phyloP scores from a whole-genome alignment of 2,888 invertebrate species.

The Synanthedon tipuliformis region DNA sequence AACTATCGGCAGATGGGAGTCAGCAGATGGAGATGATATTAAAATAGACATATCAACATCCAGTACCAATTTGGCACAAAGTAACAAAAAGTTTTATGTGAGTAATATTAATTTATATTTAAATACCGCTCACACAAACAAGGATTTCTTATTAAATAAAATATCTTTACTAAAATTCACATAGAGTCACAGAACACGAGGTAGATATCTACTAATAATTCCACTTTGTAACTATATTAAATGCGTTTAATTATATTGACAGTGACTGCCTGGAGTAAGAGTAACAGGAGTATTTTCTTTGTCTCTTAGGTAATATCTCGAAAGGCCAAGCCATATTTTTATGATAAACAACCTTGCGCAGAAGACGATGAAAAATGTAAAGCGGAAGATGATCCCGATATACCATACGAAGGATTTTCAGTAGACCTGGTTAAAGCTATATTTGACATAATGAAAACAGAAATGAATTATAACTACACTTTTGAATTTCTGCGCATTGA shows the following conservation, averaged over 20 bases:
- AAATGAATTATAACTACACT: conserved; percentile 40
- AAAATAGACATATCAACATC: conserved; percentile 42
- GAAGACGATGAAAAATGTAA: conserved; percentile 21
- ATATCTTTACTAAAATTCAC: too few species aligned
- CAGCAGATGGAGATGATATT: conserved; percentile 64
- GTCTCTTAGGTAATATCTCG: conserved; percentile 69
- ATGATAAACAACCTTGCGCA: conserved; percentile 62
- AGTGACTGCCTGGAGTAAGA: too few species aligned
- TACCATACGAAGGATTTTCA: conserved; percentile 79
- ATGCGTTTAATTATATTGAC: neutral
- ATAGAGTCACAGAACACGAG: neutral
- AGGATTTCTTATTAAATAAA: too few species aligned
- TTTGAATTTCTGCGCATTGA: conserved; percentile 35
- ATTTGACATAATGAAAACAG: conserved; percentile 65
- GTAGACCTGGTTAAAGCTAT: conserved; percentile 81
- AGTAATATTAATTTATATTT: neutral
- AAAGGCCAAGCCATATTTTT: conserved; percentile 80
- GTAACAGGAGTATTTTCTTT: neutral
- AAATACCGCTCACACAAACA: too few species aligned
- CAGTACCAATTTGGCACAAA: neutral
- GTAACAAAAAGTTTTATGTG: neutral
- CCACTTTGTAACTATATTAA: neutral
- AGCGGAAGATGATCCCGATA: conserved; percentile 68
- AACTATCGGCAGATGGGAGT: conserved; percentile 45
- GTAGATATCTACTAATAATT: neutral